Base-by-base conservation (phyloP, 2,888 invertebrate genomes). In the Aporophyla nigra region DNA sequence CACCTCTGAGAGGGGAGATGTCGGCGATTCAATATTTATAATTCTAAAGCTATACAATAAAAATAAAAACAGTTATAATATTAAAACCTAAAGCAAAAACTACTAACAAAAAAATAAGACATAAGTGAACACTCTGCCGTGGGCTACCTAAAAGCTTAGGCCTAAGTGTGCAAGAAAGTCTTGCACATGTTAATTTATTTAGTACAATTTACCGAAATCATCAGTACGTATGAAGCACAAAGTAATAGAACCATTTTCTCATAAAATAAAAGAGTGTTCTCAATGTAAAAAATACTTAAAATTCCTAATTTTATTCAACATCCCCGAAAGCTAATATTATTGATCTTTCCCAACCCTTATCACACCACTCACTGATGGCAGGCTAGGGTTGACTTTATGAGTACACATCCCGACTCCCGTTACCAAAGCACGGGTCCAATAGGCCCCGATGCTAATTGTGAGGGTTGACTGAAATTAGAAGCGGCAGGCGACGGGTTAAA, bases 391-490 rank as follows among this genome's bases (percentile, higher is more conserved):
- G 74, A 76, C 58, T 79, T 85, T 83, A 84, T 79, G 78, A 82
- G 81, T 80, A 80, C 77, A 85, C 77, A 82, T 79, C 83, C 24
- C 68, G 74, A 40, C 85, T 89, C 88, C 73, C 84, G 86, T 91
- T 90, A 88, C 90, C 84, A 87, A 90, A 87, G 86, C 86, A 62
- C 73, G 87, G 86, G 86, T 80, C 81, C 82, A 83, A 87, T 82
- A 80, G 83, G 81, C 87, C 90, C 88, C 85, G 87, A 88, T 91
- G 89, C 89, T 92, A 91, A 92, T 91, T 91, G 86, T 86, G 79
- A 85, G 86, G 89, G 91, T 86, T 89, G 87, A 86, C 80, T 88
- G 89, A 91, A 92, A 92, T 91, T 87, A 88, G 90, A 91, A 87
- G 81, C 88, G 87, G 78, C 82, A 73, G 76, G 74, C 78, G 74